These are phyloP conservation scores for Charaxes varanes DNA, from an alignment of 1,140 invertebrate species.

Conservation along the genomic window DNA sequence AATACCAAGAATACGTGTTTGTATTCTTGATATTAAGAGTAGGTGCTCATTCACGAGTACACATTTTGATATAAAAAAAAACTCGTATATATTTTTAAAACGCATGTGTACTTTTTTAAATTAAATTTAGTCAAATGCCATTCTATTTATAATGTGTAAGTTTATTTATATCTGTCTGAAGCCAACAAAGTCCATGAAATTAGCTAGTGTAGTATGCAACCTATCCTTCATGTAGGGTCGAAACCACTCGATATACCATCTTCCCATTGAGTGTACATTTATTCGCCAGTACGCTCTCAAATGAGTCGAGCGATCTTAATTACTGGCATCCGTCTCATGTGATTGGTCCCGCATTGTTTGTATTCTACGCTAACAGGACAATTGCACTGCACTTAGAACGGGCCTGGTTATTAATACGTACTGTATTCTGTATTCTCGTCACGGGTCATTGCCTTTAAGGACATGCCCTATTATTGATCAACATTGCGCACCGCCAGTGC, in stretches of 20 bases:
- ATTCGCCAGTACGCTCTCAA: slow-evolving; percentile 12
- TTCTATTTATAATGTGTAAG: too few relatives aligned
- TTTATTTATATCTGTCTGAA: too few relatives aligned
- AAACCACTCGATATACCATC: not conserved
- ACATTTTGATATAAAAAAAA: too few relatives aligned
- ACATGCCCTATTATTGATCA: slow-evolving; percentile 18
- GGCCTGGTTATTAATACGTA: slow-evolving; percentile 33
- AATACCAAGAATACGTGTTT: too few relatives aligned
- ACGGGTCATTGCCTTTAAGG: slow-evolving; percentile 25
- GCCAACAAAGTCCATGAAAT: too few relatives aligned
- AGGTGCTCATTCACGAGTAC: too few relatives aligned
- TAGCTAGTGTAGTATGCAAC: too few relatives aligned
- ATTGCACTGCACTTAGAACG: slow-evolving; percentile 53
- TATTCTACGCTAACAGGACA: slow-evolving; percentile 46
- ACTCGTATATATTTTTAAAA: too few relatives aligned
- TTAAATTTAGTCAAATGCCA: too few relatives aligned
- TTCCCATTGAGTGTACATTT: slow-evolving; percentile 9
- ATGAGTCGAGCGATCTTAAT: slow-evolving; percentile 44
- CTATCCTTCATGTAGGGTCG: too few relatives aligned
- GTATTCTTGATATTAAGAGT: too few relatives aligned
- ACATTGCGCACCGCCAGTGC: slow-evolving; percentile 4
- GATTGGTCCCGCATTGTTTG: slow-evolving; percentile 64
- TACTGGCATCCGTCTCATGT: slow-evolving; percentile 56
- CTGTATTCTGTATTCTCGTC: slow-evolving; percentile 14
- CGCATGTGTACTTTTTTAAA: too few relatives aligned